These are phyloP conservation scores for Microtus ochrogaster DNA, from an alignment of 2,113 vertebrate genomes.

Conservation along the genomic window DNA sequence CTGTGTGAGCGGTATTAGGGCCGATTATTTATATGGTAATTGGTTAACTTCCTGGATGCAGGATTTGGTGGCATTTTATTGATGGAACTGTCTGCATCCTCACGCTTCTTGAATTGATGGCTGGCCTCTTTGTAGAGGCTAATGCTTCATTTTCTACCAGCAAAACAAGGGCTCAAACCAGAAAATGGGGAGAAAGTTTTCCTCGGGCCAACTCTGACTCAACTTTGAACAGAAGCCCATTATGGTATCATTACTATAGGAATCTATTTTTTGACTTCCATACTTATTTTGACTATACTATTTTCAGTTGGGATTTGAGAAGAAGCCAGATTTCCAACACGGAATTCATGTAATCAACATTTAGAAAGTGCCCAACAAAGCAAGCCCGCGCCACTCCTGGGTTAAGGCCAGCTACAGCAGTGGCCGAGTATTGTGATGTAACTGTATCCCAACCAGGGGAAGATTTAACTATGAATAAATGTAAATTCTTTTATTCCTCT, in stretches of 20 bases:
- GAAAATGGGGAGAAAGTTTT: background rate
- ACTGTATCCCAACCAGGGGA: background rate
- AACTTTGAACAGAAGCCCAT: background rate
- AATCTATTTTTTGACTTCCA: background rate
- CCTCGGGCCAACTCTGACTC: background rate
- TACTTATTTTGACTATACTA: background rate
- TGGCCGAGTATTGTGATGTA: too few species aligned
- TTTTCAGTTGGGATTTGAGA: background rate
- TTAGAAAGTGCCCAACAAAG: background rate
- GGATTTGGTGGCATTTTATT: background rate
- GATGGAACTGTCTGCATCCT: background rate
- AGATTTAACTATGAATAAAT: background rate
- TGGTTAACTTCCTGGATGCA: background rate
- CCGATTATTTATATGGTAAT: background rate
- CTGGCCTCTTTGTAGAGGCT: background rate
- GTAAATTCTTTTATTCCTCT: background rate
- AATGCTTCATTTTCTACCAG: background rate
- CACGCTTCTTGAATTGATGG: background rate
- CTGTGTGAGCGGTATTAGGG: background rate
- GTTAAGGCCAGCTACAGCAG: background rate
- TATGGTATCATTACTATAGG: background rate
- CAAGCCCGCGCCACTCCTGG: background rate
- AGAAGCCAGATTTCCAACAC: background rate
- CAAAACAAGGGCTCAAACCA: background rate
- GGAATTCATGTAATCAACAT: background rate